Conservation (phyloP, 1,140 invertebrate genomes). For the Eufriesea mexicana region DNA sequence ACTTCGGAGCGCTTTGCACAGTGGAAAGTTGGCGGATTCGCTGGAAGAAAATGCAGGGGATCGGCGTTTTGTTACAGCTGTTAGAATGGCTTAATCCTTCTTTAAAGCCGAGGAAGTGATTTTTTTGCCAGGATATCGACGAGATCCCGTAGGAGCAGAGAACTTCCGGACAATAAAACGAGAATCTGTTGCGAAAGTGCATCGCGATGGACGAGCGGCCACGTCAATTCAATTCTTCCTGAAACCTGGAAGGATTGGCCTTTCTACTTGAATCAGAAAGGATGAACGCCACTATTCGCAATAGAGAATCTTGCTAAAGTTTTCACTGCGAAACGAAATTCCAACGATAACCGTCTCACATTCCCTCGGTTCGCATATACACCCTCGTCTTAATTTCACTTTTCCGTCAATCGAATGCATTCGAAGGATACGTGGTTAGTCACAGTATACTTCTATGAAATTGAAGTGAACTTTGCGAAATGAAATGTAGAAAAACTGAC, state of each 20-base stretch:
- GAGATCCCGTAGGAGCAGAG: not conserved
- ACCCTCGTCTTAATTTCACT: too few species aligned
- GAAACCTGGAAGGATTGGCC: constrained; percentile 26
- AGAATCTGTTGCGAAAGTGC: constrained; percentile 25
- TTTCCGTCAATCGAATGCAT: too few species aligned
- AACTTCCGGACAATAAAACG: constrained; percentile 37
- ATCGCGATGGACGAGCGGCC: constrained; percentile 32
- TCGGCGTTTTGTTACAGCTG: not conserved
- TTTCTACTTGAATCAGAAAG: constrained; percentile 16
- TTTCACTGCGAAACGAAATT: not conserved
- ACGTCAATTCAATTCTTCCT: constrained; percentile 40
- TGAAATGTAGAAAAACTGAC: too few species aligned
- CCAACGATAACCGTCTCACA: not conserved
- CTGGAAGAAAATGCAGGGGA: not conserved
- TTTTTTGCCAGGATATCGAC: not conserved
- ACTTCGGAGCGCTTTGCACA: not conserved
- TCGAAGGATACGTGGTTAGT: too few species aligned
- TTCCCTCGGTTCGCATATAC: not conserved
- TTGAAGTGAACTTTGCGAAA: too few species aligned
- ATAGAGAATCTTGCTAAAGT: not conserved
- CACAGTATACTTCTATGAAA: too few species aligned
- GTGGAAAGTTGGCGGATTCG: too few species aligned
- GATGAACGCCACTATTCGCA: constrained; percentile 11
- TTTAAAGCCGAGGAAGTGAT: not conserved
- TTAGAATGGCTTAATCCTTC: not conserved